Conservation (phyloP, 2,113 vertebrate genomes). For the Perognathus longimembris region DNA sequence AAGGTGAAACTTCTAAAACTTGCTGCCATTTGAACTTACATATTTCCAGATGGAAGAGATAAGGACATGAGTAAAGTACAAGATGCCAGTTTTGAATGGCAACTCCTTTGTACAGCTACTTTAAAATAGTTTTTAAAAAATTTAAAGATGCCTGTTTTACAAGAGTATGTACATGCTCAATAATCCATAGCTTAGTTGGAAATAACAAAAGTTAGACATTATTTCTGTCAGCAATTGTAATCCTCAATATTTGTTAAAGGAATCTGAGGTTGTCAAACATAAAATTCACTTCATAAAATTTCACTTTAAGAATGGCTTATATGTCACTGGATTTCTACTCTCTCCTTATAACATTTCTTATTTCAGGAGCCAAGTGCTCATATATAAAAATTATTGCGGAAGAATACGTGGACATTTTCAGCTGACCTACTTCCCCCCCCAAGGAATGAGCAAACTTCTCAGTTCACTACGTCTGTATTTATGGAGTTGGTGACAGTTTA, state of each 20-base stretch:
- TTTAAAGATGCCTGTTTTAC: neutral
- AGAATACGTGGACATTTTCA: neutral
- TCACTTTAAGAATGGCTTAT: slow-evolving; percentile 20
- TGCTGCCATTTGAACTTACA: neutral
- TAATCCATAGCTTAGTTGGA: slow-evolving; percentile 6
- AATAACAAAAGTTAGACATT: slow-evolving; percentile 16
- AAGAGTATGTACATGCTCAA: neutral
- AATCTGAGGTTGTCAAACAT: slow-evolving; percentile 23
- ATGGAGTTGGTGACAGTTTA: neutral
- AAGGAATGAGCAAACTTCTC: slow-evolving; percentile 3
- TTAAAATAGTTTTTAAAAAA: too few species aligned
- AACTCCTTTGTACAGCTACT: too few species aligned
- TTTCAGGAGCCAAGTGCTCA: neutral
- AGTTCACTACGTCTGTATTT: neutral
- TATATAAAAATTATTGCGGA: neutral
- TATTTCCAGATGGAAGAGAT: neutral
- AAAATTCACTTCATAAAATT: slow-evolving; percentile 14
- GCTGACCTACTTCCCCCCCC: slow-evolving; percentile 50
- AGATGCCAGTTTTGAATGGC: neutral
- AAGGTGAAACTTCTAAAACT: neutral
- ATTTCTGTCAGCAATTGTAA: slow-evolving; percentile 37
- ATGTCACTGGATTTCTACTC: neutral
- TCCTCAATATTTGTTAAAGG: slow-evolving; percentile 43
- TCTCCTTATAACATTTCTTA: neutral
- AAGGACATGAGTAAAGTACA: neutral